phyloP scores from a whole-genome alignment of 2,888 invertebrate species.

The Tipula unca region DNA sequence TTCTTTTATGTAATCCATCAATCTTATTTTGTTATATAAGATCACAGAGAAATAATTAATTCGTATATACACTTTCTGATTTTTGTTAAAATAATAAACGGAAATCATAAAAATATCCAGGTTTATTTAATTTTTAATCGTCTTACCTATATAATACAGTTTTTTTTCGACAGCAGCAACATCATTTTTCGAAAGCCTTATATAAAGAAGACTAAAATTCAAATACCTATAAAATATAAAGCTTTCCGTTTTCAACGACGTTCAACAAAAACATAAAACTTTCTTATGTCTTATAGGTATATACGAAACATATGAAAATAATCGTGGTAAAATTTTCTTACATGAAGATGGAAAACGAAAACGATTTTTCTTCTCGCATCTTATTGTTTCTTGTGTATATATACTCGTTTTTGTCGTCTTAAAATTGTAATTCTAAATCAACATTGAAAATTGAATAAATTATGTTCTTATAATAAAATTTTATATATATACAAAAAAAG shows the following conservation, averaged over 20 bases:
- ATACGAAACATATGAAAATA: background rate
- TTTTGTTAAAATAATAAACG: background rate
- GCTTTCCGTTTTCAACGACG: background rate
- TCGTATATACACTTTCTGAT: background rate
- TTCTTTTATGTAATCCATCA: conserved; percentile 14
- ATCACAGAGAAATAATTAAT: background rate
- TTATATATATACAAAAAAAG: background rate
- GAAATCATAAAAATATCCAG: background rate
- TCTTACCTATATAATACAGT: background rate
- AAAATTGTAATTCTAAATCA: background rate
- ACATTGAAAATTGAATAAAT: conserved; percentile 14
- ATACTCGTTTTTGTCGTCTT: background rate
- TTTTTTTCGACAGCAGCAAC: background rate
- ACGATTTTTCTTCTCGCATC: background rate
- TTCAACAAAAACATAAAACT: background rate
- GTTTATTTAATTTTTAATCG: background rate
- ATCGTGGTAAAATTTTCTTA: background rate
- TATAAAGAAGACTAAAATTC: background rate
- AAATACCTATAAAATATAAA: background rate
- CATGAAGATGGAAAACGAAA: background rate
- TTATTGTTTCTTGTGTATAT: background rate
- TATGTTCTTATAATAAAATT: background rate
- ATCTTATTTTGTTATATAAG: conserved; percentile 2
- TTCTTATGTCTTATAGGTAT: no score
- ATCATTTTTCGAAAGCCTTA: background rate